These are phyloP conservation scores for Pygoscelis adeliae DNA, from an alignment of 2,113 vertebrate genomes.

Conservation along the genomic window DNA sequence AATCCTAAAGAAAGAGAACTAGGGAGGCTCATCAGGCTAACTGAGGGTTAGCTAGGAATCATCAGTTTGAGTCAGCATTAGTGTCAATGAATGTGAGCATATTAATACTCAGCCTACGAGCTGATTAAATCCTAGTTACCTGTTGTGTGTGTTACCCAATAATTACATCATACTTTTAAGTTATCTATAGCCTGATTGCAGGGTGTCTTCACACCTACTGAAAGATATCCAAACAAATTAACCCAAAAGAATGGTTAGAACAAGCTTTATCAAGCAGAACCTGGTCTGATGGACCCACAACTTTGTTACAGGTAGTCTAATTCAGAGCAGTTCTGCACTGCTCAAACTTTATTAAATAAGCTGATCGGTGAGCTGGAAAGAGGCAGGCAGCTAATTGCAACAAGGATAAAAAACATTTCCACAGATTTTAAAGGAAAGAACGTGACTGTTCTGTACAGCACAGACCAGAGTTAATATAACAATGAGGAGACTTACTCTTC, in stretches of 20 bases:
- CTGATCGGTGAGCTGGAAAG: neutral
- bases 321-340: neutral
- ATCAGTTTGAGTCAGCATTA: neutral
- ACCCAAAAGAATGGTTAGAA: neutral
- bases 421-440: neutral
- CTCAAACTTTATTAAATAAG: neutral
- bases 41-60: neutral
- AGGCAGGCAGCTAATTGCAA: neutral
- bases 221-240: neutral
- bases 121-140: neutral
- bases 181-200: neutral
- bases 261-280: neutral
- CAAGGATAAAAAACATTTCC: neutral
- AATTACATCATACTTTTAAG: neutral
- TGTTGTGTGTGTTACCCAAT: neutral
- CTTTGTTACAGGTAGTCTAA: neutral
- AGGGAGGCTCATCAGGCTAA: neutral
- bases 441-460: neutral
- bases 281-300: neutral
- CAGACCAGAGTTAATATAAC: neutral
- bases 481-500: slow-evolving; percentile 58
- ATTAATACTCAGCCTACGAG: neutral
- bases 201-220: neutral
- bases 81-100: neutral
- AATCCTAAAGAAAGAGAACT: neutral